Conservation (phyloP, 2,797 vertebrate genomes). For the Hoplostethus atlanticus region DNA sequence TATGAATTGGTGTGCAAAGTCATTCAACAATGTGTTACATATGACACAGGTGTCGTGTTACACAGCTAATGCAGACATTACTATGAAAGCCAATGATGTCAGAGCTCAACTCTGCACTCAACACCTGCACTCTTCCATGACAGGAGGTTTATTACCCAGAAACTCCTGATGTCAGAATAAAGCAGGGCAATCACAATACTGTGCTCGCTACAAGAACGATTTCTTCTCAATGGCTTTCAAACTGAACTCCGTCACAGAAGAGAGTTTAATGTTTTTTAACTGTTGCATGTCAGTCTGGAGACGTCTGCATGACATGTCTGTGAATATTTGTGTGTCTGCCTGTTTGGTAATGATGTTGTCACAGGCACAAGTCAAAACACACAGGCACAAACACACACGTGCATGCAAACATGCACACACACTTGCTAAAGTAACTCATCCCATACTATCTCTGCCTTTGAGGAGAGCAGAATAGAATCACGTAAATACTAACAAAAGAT, state of each 20-base stretch:
- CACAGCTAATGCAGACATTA: neutral
- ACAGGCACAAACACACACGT: no score
- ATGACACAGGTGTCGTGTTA: neutral
- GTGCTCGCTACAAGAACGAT: neutral
- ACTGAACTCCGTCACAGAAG: neutral
- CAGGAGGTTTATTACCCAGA: slow-evolving; percentile 9
- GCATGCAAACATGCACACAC: slow-evolving; percentile 8
- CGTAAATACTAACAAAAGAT: neutral
- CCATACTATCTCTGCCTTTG: neutral
- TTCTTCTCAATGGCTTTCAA: slow-evolving; percentile 20
- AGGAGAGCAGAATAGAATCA: neutral
- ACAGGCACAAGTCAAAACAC: no score
- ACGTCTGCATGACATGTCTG: no score
- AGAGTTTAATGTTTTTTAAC: neutral
- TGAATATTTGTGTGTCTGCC: no score
- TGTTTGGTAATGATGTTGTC: no score
- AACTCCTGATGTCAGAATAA: slow-evolving; percentile 13
- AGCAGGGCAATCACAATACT: slow-evolving; percentile 17
- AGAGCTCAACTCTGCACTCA: slow-evolving; percentile 2
- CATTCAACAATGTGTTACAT: neutral
- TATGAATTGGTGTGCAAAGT: neutral
- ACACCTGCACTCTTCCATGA: slow-evolving; percentile 8
- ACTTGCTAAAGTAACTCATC: slow-evolving; percentile 32
- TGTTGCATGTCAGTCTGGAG: no score
- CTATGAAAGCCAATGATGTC: neutral